Conservation (phyloP, 2,113 vertebrate genomes). For the Limanda limanda region DNA sequence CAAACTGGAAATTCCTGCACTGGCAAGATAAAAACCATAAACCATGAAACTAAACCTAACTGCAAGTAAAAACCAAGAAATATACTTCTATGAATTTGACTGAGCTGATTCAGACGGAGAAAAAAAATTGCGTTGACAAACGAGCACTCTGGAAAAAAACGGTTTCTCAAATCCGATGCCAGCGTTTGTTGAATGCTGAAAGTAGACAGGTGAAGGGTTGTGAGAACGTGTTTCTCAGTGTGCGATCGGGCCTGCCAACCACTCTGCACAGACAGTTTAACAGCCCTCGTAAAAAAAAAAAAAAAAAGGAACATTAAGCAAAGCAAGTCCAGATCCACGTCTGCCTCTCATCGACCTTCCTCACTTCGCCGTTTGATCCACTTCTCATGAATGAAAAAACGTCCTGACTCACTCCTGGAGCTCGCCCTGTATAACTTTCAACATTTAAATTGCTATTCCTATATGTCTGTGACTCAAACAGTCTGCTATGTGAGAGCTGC, state of each 20-base stretch:
- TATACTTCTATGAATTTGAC: conserved; percentile 19
- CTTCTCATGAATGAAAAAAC: conserved; percentile 27
- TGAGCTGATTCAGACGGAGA: conserved; percentile 17
- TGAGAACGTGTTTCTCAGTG: conserved; percentile 25
- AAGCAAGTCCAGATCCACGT: conserved; percentile 58
- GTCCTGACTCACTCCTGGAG: neutral
- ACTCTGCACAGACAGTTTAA: conserved; percentile 64
- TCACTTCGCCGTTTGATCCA: conserved; percentile 39
- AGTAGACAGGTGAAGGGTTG: conserved; percentile 39
- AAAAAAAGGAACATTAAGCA: conserved; percentile 49
- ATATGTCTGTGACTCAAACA: conserved; percentile 41
- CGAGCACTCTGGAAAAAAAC: conserved; percentile 28
- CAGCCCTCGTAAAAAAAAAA: conserved; percentile 57
- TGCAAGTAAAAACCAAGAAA: conserved; percentile 30
- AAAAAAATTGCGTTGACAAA: no score
- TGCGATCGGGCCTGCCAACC: conserved; percentile 42
- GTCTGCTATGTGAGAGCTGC: conserved; percentile 42
- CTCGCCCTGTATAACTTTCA: conserved; percentile 13
- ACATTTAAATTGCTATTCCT: conserved; percentile 18
- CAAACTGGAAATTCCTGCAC: conserved; percentile 38
- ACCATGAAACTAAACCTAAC: neutral
- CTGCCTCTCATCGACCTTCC: conserved; percentile 44
- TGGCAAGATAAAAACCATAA: conserved; percentile 42
- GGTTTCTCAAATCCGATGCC: conserved; percentile 18
- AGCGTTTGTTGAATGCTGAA: neutral